Evolutionary conservation across 2,888 invertebrate species (phyloP).

Genomic region (Pterostichus niger): DNA sequence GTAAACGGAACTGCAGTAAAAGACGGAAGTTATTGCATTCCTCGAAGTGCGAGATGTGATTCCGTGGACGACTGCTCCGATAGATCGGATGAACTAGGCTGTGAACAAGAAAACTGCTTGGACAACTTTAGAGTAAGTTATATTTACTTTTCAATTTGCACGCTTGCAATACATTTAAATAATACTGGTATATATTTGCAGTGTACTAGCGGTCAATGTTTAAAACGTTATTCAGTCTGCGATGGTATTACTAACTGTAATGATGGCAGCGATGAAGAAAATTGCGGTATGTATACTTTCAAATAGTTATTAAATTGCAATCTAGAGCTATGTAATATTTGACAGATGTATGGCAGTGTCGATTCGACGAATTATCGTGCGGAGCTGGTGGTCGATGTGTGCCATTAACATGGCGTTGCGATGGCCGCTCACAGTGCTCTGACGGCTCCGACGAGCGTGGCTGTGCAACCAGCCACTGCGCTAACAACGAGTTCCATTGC

Average conservation of each 20-base stretch:
- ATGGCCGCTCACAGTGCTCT: conserved; percentile 80
- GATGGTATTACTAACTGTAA: conserved; percentile 82
- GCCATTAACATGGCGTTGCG: conserved; percentile 80
- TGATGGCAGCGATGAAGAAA: conserved; percentile 81
- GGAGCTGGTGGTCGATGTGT: conserved; percentile 77
- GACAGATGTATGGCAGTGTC: conserved; percentile 78
- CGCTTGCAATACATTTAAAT: background rate
- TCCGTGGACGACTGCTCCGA: conserved; percentile 82
- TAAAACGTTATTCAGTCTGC: conserved; percentile 81
- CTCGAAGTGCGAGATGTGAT: conserved; percentile 78
- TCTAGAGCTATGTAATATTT: background rate
- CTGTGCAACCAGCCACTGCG: conserved; percentile 77
- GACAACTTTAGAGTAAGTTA: conserved; percentile 79
- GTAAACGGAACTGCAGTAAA: conserved; percentile 80
- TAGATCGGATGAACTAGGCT: conserved; percentile 81
- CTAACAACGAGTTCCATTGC: conserved; percentile 80
- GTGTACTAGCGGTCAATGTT: conserved; percentile 81
- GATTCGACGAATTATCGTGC: conserved; percentile 80
- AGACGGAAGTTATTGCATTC: conserved; percentile 81
- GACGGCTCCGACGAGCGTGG: conserved; percentile 80
- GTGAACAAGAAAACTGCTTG: conserved; percentile 79
- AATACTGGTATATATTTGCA: conserved; percentile 71
- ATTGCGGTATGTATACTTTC: conserved; percentile 77
- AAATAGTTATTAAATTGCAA: background rate
- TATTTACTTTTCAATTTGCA: background rate